phyloP scores from a whole-genome alignment of 37 sponge, comb jelly and placozoan genomes.

The Aplysina aerophoba region DNA sequence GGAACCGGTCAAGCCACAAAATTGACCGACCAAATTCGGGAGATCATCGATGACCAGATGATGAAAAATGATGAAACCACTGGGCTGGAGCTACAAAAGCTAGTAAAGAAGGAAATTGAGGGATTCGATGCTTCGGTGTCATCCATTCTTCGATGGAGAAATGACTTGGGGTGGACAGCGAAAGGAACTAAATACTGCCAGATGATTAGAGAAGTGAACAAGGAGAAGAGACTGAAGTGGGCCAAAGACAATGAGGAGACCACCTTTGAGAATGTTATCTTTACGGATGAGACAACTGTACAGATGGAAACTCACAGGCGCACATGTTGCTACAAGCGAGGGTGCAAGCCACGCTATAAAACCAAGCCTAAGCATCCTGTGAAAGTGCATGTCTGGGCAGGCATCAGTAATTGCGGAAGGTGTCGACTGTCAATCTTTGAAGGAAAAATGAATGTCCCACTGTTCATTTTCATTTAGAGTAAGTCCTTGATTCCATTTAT shows the following conservation, averaged over 20 bases:
- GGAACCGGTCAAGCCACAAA: not conserved
- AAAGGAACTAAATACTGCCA: constrained; percentile 6
- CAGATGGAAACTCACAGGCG: constrained; percentile 9
- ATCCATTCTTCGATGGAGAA: not conserved
- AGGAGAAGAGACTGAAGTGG: not conserved
- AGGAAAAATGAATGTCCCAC: not conserved
- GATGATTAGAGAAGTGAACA: constrained; percentile 11
- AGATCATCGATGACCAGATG: constrained; percentile 7
- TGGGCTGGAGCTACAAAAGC: not conserved
- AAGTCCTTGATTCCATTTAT: not conserved
- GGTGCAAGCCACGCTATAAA: not conserved
- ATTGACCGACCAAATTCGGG: not conserved
- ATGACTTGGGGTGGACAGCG: not conserved
- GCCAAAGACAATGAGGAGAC: not conserved
- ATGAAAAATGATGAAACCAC: constrained; percentile 4
- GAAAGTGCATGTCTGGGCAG: not conserved
- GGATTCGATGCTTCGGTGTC: not conserved
- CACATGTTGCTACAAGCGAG: not conserved
- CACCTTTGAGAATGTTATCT: not conserved
- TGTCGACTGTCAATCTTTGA: not conserved
- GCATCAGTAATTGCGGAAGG: constrained; percentile 11
- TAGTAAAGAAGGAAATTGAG: constrained; percentile 7
- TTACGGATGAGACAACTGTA: not conserved
- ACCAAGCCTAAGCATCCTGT: not conserved
- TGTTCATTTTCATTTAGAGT: not conserved